These are phyloP conservation scores for Gasterosteus nipponicus DNA, from an alignment of 2,113 vertebrate genomes.

Conservation along the genomic window DNA sequence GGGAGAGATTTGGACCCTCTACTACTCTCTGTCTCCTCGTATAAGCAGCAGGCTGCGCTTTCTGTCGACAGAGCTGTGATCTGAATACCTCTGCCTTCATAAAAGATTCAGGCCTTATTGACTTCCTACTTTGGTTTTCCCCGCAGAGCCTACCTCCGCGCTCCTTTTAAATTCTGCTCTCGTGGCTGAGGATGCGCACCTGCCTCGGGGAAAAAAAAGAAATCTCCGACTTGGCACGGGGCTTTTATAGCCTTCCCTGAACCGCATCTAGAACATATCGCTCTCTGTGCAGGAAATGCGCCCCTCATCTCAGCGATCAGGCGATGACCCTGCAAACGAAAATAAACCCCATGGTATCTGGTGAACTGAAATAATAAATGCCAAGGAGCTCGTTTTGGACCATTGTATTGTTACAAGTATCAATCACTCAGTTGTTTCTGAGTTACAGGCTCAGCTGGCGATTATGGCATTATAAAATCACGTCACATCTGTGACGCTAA, in stretches of 20 bases:
- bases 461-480: conserved; percentile 75
- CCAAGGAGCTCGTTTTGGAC: neutral
- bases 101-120: conserved; percentile 91
- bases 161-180: conserved; percentile 77
- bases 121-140: conserved; percentile 80
- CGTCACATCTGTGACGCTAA: conserved; percentile 70
- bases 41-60: conserved; percentile 81
- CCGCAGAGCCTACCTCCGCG: conserved; percentile 68
- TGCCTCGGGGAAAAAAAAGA: conserved; percentile 48
- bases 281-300: conserved; percentile 18
- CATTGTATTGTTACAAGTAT: conserved; percentile 15
- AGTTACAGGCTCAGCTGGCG: conserved; percentile 45
- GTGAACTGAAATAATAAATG: conserved; percentile 23
- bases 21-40: conserved; percentile 74
- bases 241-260: conserved; percentile 60
- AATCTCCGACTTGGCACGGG: conserved; percentile 23
- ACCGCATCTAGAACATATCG: conserved; percentile 34
- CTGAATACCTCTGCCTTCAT: conserved; percentile 92
- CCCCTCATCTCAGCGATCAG: conserved; percentile 19
- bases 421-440: conserved; percentile 42
- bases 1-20: conserved; percentile 77
- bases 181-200: conserved; percentile 71
- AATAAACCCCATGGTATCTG: conserved; percentile 15
- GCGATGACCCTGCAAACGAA: conserved; percentile 36
- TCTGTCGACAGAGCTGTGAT: conserved; percentile 82